A percentile compares a stretch with the other conserved stretches of the same genome.
Conservation (phyloP, 2,113 vertebrate genomes). For the Conger conger region DNA sequence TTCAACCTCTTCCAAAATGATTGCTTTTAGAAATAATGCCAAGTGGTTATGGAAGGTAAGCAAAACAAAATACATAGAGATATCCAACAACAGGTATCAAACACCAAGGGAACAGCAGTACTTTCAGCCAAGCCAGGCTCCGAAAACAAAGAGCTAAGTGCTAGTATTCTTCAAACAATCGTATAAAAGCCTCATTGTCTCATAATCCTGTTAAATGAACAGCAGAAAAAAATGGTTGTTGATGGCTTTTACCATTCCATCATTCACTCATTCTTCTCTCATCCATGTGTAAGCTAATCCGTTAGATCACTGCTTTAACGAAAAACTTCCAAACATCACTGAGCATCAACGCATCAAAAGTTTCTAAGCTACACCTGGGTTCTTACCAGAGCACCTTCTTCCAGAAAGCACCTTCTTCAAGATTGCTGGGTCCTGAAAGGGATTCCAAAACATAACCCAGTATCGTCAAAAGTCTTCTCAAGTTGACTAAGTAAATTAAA, state of each 20-base stretch:
- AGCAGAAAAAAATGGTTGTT: conserved; percentile 59
- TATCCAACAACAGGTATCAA: conserved; percentile 13
- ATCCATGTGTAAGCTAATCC: conserved; percentile 63
- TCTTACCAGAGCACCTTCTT: neutral
- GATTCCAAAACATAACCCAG: neutral
- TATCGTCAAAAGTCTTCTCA: neutral
- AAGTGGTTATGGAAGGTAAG: neutral
- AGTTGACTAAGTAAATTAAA: neutral
- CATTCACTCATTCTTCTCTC: conserved; percentile 53
- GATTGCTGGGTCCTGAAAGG: neutral
- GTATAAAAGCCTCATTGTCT: conserved; percentile 65
- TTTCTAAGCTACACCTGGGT: neutral
- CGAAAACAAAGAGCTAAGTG: conserved; percentile 39
- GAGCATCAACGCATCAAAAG: conserved; percentile 1
- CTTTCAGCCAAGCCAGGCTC: neutral
- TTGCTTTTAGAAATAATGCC: neutral
- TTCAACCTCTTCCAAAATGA: conserved; percentile 18
- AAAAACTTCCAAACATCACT: conserved; percentile 17
- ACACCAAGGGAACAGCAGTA: conserved; percentile 9
- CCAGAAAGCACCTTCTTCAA: neutral
- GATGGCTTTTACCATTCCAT: conserved; percentile 47
- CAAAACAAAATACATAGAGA: conserved; percentile 9
- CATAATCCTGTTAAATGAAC: conserved; percentile 64
- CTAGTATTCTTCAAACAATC: conserved; percentile 56
- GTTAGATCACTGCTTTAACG: neutral